phyloP scores from a whole-genome alignment of 2,797 vertebrate genomes.

The Molossus alvarezi region DNA sequence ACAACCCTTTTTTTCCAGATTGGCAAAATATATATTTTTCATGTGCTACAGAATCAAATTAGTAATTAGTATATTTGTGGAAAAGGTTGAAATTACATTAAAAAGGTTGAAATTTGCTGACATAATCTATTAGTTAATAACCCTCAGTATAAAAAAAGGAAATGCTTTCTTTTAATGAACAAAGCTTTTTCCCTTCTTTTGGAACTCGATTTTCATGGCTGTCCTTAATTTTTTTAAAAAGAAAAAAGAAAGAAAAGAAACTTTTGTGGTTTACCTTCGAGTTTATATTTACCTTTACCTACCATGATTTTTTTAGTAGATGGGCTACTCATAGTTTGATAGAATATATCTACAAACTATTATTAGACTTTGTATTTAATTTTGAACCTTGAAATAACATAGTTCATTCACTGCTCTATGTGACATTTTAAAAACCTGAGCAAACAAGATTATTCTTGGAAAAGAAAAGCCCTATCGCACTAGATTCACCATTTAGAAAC shows the following conservation, averaged over 20 bases:
- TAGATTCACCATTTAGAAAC: constrained; percentile 81
- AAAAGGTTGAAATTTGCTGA: neutral
- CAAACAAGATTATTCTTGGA: constrained; percentile 83
- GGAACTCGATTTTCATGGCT: constrained; percentile 9
- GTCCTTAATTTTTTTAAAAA: constrained; percentile 37
- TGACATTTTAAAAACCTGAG: constrained; percentile 86
- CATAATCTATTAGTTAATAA: constrained; percentile 21
- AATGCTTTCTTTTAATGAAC: constrained; percentile 46
- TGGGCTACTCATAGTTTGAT: constrained; percentile 31
- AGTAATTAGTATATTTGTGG: neutral
- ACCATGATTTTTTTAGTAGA: constrained; percentile 72
- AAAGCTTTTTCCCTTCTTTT: neutral
- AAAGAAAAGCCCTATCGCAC: constrained; percentile 79
- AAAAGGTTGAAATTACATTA: neutral
- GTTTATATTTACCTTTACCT: constrained; percentile 54
- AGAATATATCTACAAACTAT: constrained; percentile 70
- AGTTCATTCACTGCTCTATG: constrained; percentile 75
- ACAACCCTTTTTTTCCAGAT: neutral
- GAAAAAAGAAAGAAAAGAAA: neutral
- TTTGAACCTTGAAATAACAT: constrained; percentile 78
- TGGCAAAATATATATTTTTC: neutral
- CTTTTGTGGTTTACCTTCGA: neutral
- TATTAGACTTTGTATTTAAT: constrained; percentile 79
- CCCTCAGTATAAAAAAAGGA: neutral
- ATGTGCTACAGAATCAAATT: neutral